Base-by-base conservation (phyloP, 2,113 vertebrate species). In the Paracanthobrama guichenoti region DNA sequence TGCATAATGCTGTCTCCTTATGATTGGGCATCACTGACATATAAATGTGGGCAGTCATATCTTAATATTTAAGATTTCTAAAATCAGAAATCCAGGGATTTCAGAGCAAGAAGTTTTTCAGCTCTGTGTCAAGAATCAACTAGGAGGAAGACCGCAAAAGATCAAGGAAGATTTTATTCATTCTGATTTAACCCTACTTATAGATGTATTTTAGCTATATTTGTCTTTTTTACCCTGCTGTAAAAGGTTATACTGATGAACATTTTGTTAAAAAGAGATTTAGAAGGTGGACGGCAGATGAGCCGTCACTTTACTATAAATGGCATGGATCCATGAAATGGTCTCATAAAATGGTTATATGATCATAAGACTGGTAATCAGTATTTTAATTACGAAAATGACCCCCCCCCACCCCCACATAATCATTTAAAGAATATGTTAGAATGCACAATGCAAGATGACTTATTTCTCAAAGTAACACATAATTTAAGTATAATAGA, bases 361-460 rank as follows among this genome's bases (percentile, higher is more conserved):
- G 42, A 73, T 48, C 67, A 59, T 59, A 22, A 71, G 67, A 14
- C 1, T 46, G 42, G 42, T 22, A 48, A 73, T 73, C 6, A 73
- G 44, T 46, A 24, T n/a, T 73, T 48, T 73, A 73, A 73, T 73
- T 73, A 73, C 26, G n/a, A 73, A 73, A 73, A 16, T 6, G 11
- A 10, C 67, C 35, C 20, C 11, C 42, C 22, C 18, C 11, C n/a
- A n/a, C n/a, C 39, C 35, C 35, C 3, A 3, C 35, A 35, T 35
- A 35, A 39, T 39, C 59, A 60, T 4, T 46, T 72, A 46, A 46
- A 46, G 42, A 44, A 72, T 18, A 72, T 46, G 69, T 22, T 26
- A 3, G 42, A 16, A 73, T 9, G 22, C 69, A 73, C 71, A 72
- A 26, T 48, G 71, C 26, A 46, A 46, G 42, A 46, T 46, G 3